Percentiles rank a stretch among this genome's conserved stretches.
Conservation (phyloP, 2,113 vertebrate genomes). For the Thryonomys swinderianus region DNA sequence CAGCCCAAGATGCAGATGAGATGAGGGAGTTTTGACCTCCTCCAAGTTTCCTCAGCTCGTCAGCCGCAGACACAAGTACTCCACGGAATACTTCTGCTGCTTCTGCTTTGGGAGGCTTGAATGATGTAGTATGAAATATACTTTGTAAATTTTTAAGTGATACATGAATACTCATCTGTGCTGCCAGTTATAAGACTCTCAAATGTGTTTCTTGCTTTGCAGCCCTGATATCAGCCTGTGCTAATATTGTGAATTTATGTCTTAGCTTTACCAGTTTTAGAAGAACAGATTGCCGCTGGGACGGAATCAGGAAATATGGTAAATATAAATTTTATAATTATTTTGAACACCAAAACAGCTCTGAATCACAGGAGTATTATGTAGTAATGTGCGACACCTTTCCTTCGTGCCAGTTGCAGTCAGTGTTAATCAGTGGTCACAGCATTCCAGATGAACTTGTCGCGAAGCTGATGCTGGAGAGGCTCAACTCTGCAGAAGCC, state of each 20-base stretch:
- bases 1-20: not conserved
- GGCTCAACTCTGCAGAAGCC: conserved; percentile 90
- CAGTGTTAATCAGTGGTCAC: conserved; percentile 87
- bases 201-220: conserved; percentile 32
- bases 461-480: conserved; percentile 90
- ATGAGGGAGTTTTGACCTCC: not conserved
- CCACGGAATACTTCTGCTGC: not conserved
- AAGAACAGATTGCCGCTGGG: conserved; percentile 85
- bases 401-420: conserved; percentile 65
- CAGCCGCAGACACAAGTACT: not conserved
- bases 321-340: conserved; percentile 62
- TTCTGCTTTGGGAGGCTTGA: not conserved
- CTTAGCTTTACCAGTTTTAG: conserved; percentile 92
- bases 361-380: not conserved
- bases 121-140: not conserved
- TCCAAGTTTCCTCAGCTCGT: not conserved
- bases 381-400: not conserved
- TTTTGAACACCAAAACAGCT: not conserved
- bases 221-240: not conserved
- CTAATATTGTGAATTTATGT: conserved; percentile 68
- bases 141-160: conserved; percentile 6
- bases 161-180: conserved; percentile 1
- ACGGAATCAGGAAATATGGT: conserved; percentile 91
- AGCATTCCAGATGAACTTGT: conserved; percentile 91
- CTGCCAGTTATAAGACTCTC: not conserved